phyloP scores from a whole-genome alignment of 2,113 vertebrate species.

The Scartelaos histophorus region DNA sequence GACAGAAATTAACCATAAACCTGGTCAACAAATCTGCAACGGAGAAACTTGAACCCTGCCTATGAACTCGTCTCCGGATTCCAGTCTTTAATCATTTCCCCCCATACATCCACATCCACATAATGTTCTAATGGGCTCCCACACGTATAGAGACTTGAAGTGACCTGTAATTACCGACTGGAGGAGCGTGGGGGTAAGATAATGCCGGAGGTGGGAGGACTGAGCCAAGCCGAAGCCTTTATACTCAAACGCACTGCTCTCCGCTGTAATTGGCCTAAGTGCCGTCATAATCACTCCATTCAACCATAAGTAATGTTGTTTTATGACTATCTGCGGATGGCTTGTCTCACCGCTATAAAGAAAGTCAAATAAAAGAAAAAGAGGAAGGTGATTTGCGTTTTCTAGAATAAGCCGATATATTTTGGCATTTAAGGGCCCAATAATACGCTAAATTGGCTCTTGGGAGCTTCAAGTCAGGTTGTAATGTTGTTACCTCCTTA shows the following conservation, averaged over 20 bases:
- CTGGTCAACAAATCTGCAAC: too few species aligned
- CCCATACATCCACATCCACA: not conserved
- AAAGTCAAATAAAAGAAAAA: slow-evolving; percentile 6
- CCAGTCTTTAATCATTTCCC: not conserved
- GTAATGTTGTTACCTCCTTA: too few species aligned
- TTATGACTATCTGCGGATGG: slow-evolving; percentile 11
- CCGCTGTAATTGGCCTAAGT: slow-evolving; percentile 52
- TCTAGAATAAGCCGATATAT: not conserved
- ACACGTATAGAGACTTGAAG: slow-evolving; percentile 1
- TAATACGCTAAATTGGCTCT: too few species aligned
- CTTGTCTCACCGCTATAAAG: slow-evolving; percentile 5
- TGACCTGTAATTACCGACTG: slow-evolving; percentile 49
- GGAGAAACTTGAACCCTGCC: too few species aligned
- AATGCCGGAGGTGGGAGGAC: slow-evolving; percentile 55
- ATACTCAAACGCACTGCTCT: slow-evolving; percentile 37
- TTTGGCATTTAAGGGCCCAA: too few species aligned
- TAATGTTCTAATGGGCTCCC: not conserved
- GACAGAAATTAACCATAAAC: too few species aligned
- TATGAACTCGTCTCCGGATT: not conserved
- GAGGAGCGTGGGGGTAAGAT: slow-evolving; percentile 22
- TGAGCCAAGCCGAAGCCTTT: slow-evolving; percentile 26
- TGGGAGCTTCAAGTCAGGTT: too few species aligned
- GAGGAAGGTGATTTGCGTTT: not conserved
- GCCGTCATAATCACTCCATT: slow-evolving; percentile 43
- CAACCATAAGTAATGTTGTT: slow-evolving; percentile 25